Conservation (phyloP, 2,888 invertebrate species). For the Sphecodes monilicornis region DNA sequence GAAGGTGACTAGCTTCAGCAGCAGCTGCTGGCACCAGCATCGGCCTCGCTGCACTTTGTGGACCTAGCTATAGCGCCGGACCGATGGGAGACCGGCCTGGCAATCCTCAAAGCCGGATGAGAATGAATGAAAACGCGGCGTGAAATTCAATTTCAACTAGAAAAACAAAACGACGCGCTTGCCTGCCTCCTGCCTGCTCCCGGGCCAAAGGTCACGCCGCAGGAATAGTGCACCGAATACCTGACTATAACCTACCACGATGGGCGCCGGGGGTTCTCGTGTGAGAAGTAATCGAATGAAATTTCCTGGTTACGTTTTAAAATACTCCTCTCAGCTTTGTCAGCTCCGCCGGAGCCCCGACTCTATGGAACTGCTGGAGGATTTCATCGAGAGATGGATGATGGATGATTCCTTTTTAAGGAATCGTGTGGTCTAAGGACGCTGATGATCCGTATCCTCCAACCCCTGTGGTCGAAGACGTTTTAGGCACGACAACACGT, state of each 20-base stretch:
- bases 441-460: conserved; percentile 3
- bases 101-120: conserved; percentile 45
- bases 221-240: conserved; percentile 48
- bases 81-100: background rate
- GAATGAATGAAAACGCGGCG: conserved; percentile 64
- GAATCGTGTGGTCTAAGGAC: background rate
- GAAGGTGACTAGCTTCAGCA: conserved; percentile 61
- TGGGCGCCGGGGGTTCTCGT: background rate
- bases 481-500: background rate
- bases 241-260: background rate
- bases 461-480: background rate
- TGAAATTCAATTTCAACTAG: conserved; percentile 63
- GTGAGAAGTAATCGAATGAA: conserved; percentile 49
- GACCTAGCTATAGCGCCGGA: background rate
- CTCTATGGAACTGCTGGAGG: background rate
- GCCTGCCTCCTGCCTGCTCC: conserved; percentile 18
- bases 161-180: conserved; percentile 41
- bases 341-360: background rate
- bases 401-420: background rate
- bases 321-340: background rate
- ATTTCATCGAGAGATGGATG: background rate
- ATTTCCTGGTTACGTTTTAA: conserved; percentile 24
- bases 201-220: conserved; percentile 53
- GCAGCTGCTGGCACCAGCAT: conserved; percentile 38
- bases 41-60: conserved; percentile 47